These are phyloP conservation scores for Dendrocincla fuliginosa DNA, from an alignment of 2,797 vertebrate species.

Conservation along the genomic window DNA sequence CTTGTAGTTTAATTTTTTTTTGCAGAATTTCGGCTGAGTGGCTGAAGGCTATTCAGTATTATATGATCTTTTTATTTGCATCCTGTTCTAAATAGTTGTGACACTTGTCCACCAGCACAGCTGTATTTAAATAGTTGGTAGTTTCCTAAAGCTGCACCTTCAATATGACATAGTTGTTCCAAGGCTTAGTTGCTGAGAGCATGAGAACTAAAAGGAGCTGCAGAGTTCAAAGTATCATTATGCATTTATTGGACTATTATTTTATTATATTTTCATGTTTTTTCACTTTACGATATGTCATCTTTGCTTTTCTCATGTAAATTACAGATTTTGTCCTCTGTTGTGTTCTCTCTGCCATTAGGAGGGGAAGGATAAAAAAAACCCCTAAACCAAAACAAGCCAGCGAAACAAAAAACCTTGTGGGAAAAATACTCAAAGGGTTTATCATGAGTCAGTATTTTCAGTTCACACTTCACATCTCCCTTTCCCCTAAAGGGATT, in stretches of 20 bases:
- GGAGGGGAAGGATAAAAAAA: background rate
- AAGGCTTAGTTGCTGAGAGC: background rate
- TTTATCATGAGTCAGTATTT: slow-evolving; percentile 53
- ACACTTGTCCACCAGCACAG: background rate
- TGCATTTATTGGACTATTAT: background rate
- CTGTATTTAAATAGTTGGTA: background rate
- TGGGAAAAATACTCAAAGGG: slow-evolving; percentile 9
- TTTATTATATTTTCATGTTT: background rate
- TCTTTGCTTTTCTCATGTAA: background rate
- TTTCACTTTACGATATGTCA: background rate
- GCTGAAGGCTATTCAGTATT: background rate
- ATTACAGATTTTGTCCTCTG: background rate
- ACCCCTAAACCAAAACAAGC: background rate
- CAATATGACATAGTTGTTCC: background rate
- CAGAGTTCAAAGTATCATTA: background rate
- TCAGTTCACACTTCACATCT: slow-evolving; percentile 27
- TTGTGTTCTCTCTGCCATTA: background rate
- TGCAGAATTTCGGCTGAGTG: background rate
- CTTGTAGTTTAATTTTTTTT: background rate
- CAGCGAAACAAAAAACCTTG: background rate
- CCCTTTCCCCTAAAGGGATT: slow-evolving; percentile 50
- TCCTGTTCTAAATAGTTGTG: background rate
- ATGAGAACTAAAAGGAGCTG: background rate
- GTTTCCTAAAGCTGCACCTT: background rate
- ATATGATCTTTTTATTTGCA: background rate